These are phyloP conservation scores for Planiliza haematocheilus DNA, from an alignment of 2,113 vertebrate genomes.

Conservation along the genomic window DNA sequence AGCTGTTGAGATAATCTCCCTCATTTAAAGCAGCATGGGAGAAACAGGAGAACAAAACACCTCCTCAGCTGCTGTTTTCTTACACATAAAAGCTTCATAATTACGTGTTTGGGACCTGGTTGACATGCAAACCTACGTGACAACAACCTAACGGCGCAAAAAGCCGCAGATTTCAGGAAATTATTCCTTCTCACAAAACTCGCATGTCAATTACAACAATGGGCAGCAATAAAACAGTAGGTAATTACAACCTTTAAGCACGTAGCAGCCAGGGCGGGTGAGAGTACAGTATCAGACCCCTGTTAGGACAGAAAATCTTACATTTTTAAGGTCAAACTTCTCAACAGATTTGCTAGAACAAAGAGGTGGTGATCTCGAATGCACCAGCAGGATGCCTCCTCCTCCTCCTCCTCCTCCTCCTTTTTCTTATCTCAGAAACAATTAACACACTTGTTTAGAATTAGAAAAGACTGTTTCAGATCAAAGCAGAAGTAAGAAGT, in stretches of 20 bases:
- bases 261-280: conserved; percentile 24
- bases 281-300: conserved; percentile 27
- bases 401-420: too few species aligned
- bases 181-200: conserved; percentile 51
- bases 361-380: conserved; percentile 37
- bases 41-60: conserved; percentile 49
- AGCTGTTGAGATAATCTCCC: conserved; percentile 19
- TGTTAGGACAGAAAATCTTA: conserved; percentile 5
- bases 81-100: conserved; percentile 55
- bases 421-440: conserved; percentile 43
- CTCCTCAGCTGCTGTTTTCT: conserved; percentile 43
- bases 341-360: conserved; percentile 26
- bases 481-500: conserved; percentile 37
- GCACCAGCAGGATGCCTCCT: conserved; percentile 32
- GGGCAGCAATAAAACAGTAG: conserved; percentile 61
- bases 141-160: conserved; percentile 49
- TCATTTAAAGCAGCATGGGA: conserved; percentile 29
- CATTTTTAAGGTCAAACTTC: conserved; percentile 16
- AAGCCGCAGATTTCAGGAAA: conserved; percentile 50
- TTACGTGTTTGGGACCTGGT: conserved; percentile 61
- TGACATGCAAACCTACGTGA: conserved; percentile 43
- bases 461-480: conserved; percentile 44
- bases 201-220: conserved; percentile 57
- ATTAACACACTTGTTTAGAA: conserved; percentile 51
- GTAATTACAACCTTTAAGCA: conserved; percentile 66